A percentile compares a stretch with the other conserved stretches of the same genome.
Evolutionary conservation across 2,113 vertebrate species (phyloP).

Genomic region (Forbesichthys agassizii): DNA sequence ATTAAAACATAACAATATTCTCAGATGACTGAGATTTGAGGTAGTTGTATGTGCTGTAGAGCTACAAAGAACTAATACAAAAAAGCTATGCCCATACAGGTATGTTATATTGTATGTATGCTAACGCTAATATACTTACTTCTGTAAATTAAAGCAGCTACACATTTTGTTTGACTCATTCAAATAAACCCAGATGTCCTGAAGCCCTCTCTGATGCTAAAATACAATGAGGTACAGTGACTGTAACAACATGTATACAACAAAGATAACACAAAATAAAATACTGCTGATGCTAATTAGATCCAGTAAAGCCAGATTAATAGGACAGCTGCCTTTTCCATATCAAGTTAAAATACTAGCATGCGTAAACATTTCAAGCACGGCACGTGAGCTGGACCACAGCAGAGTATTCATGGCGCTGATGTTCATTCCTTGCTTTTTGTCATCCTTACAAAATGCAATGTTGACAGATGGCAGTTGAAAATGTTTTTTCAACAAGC

Average conservation of each 20-base stretch:
- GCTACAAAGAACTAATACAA: too few species aligned
- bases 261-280: constrained; percentile 55
- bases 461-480: constrained; percentile 26
- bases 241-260: constrained; percentile 15
- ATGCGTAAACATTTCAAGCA: constrained; percentile 49
- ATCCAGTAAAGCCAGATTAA: constrained; percentile 48
- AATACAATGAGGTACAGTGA: too few species aligned
- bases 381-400: constrained; percentile 37
- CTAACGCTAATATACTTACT: too few species aligned
- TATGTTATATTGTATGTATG: too few species aligned
- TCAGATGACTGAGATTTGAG: too few species aligned
- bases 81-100: too few species aligned
- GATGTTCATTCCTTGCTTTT: neutral
- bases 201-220: constrained; percentile 24
- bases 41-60: too few species aligned
- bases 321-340: constrained; percentile 59
- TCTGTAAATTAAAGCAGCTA: too few species aligned
- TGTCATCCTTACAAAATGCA: constrained; percentile 31
- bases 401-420: constrained; percentile 25
- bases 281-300: constrained; percentile 62
- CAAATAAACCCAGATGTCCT: too few species aligned
- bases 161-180: too few species aligned
- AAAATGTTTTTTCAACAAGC: neutral
- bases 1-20: too few species aligned
- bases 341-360: constrained; percentile 53